Evolutionary conservation across 2,888 invertebrate species (phyloP).

Genomic region (Diarsia dahlii): DNA sequence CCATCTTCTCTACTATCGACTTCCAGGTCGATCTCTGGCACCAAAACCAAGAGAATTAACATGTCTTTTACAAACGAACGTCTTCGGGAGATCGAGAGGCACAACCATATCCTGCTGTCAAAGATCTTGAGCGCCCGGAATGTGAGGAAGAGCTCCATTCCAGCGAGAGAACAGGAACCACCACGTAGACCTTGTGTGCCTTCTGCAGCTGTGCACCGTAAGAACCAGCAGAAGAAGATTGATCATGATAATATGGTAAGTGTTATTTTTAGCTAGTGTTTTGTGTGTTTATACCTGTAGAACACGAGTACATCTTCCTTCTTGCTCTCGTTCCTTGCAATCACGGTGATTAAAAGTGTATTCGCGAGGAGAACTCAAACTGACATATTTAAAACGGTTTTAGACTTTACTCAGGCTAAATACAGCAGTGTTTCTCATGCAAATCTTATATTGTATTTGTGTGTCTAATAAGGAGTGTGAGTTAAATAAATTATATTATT

Average conservation of each 20-base stretch:
- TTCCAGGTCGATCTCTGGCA: conserved; percentile 80
- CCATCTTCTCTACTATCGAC: not conserved
- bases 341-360: no score
- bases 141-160: conserved; percentile 80
- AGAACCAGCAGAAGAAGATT: conserved; percentile 90
- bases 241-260: conserved; percentile 91
- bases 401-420: not conserved
- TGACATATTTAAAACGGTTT: not conserved
- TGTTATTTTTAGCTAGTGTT: not conserved
- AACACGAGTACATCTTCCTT: no score
- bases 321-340: no score
- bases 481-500: no score
- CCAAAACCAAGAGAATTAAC: conserved; percentile 80
- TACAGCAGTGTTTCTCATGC: not conserved
- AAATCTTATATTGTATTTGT: no score
- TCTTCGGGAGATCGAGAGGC: conserved; percentile 91
- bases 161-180: conserved; percentile 71
- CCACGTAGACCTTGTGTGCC: conserved; percentile 75
- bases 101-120: conserved; percentile 90
- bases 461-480: no score
- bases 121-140: conserved; percentile 90
- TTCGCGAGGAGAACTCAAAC: not conserved
- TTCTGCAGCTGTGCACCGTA: conserved; percentile 88
- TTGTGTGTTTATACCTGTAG: not conserved
- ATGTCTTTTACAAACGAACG: conserved; percentile 91